Evolutionary conservation across 2,888 invertebrate species (phyloP), one percentile per base, ranked within the genome.

Genomic region (Apodemia zela): DNA sequence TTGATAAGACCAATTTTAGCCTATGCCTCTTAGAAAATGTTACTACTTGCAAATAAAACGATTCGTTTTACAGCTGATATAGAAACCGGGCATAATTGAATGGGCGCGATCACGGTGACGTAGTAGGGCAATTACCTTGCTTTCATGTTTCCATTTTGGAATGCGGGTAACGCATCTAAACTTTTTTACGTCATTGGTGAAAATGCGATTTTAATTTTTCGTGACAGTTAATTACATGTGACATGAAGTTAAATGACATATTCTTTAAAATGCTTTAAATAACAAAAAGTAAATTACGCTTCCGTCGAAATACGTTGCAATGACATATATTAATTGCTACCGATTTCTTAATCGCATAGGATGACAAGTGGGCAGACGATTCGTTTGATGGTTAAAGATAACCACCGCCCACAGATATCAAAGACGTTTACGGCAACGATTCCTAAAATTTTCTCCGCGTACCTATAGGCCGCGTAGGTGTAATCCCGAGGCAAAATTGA

Each of bases 141-240:
- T 21, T 21, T 21, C 21, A 21, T 38, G 38, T 38, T 38, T 1
- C 11, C 11, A 38, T 38, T 11, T 38, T 38, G 38, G 11, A 42
- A 42, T 42, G 15, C 15, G 15, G 42, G 5, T 10, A 42, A 42
- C 42, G 42, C 42, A n/a, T 42, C 42, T 42, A 42, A n/a, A 42
- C 1, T 15, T 42, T 4, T 15, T 42, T 6, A 42, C 5, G 15
- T 15, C 42, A 42, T 42, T 42, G 38, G 42, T 42, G 51, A 61
- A 63, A 64, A 65, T 62, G 58, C 63, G 63, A 65, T 59, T 63
- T 66, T 63, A 60, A 65, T 63, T 60, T 47, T 49, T 47, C 66
- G 51, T 64, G 67, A 68, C 65, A 64, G 63, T 47, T 59, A 57
- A 68, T 66, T 68, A 65, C 60, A 65, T 59, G 25, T 60, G 65